Evolutionary conservation across 2,888 invertebrate species (phyloP).

Genomic region (Hemistola chrysoprasaria): DNA sequence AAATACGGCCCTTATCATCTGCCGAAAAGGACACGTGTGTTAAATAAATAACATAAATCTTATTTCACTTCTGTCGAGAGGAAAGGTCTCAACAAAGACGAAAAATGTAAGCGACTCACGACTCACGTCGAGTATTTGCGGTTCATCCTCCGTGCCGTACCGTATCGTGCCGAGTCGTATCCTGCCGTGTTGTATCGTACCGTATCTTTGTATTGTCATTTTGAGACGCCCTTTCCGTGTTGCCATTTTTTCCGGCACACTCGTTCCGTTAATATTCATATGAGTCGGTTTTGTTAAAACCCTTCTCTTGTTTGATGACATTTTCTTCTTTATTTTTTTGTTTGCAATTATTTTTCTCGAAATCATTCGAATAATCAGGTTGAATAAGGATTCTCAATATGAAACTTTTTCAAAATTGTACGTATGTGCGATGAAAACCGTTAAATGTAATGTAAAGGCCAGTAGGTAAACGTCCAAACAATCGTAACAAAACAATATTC

Average conservation of each 20-base stretch:
- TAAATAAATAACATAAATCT: conserved; percentile 5
- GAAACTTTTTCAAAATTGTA: too few species aligned
- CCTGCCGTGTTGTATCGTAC: too few species aligned
- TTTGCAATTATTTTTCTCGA: too few species aligned
- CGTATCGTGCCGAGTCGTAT: too few species aligned
- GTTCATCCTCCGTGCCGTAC: too few species aligned
- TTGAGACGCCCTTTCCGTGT: conserved; percentile 20
- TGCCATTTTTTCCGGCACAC: conserved; percentile 15
- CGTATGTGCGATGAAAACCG: too few species aligned
- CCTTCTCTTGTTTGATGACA: conserved; percentile 7
- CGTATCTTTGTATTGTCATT: conserved; percentile 10
- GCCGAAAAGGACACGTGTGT: background rate
- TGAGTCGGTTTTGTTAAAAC: conserved; percentile 9
- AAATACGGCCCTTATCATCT: conserved; percentile 1
- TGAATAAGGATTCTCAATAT: too few species aligned
- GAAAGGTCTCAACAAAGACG: background rate
- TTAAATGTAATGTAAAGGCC: conserved; percentile 8
- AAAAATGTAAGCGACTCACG: conserved; percentile 1
- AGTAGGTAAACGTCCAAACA: conserved; percentile 10
- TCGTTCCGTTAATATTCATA: conserved; percentile 19
- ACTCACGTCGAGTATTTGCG: too few species aligned
- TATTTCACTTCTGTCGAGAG: background rate
- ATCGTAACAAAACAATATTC: conserved; percentile 11
- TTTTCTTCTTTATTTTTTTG: background rate
- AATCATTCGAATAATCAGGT: too few species aligned